Evolutionary conservation across 2,113 vertebrate genomes (phyloP).

Genomic region (Rynchops niger): DNA sequence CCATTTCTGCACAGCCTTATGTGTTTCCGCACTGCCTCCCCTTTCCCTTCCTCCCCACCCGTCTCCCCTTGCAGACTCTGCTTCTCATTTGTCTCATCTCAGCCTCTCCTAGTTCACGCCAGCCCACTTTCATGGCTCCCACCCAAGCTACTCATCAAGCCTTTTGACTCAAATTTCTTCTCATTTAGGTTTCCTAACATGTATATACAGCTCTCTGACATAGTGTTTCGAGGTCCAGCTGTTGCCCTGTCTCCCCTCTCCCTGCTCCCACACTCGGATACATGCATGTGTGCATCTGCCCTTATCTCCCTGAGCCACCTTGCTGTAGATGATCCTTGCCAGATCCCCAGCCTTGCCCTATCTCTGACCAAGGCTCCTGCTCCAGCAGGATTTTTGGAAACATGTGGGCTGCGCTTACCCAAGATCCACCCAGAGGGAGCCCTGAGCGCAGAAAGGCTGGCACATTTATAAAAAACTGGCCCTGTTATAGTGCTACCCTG

Average conservation of each 20-base stretch:
- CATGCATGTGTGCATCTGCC: rapidly evolving
- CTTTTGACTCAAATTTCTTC: neutral
- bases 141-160: neutral
- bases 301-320: slow-evolving; percentile 5
- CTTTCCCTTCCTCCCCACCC: neutral
- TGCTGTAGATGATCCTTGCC: neutral
- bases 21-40: neutral
- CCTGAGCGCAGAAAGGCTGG: neutral
- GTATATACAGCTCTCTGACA: neutral
- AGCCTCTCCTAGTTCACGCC: neutral
- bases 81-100: rapidly evolving
- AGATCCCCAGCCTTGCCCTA: neutral
- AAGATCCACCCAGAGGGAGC: neutral
- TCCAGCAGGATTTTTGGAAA: neutral
- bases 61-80: neutral
- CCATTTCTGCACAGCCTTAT: neutral
- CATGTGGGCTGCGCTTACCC: neutral
- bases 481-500: neutral
- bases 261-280: neutral
- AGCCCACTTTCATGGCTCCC: neutral
- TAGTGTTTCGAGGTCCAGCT: neutral
- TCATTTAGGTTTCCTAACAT: neutral
- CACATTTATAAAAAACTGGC: rapidly evolving
- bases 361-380: neutral
- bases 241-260: neutral